These are phyloP conservation scores for Trogon melanurus DNA, from an alignment of 2,113 vertebrate genomes.

Conservation along the genomic window DNA sequence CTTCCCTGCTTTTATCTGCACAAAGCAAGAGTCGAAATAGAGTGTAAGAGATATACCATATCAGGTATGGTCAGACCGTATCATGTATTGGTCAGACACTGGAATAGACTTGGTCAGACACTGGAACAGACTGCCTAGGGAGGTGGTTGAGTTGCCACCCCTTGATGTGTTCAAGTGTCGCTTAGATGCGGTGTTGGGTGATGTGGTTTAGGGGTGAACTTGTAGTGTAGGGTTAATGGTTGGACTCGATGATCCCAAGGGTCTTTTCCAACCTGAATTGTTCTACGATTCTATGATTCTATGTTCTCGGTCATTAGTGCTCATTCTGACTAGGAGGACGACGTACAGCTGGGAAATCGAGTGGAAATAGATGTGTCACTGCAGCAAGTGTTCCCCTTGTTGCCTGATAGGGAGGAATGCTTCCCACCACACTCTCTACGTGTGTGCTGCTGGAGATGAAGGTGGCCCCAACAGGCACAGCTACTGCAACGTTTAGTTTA, in stretches of 20 bases:
- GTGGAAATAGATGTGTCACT: background rate
- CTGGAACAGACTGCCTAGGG: no score
- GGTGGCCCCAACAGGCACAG: background rate
- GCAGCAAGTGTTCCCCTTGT: background rate
- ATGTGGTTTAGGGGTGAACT: no score
- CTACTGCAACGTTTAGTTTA: background rate
- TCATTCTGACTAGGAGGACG: background rate
- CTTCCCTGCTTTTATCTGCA: background rate
- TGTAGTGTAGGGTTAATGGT: no score
- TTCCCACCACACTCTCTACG: background rate
- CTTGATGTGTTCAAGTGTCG: no score
- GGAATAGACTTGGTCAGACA: no score
- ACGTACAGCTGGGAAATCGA: background rate
- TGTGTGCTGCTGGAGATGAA: accelerated
- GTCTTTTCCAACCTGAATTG: no score
- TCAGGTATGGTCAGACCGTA: no score
- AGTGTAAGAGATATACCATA: background rate
- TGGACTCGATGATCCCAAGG: no score
- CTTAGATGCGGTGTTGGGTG: no score
- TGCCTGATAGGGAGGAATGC: background rate
- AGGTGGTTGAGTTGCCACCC: no score
- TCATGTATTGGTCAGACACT: no score
- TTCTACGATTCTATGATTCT: no score
- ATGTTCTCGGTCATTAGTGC: background rate
- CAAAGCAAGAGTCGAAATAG: background rate